These are phyloP conservation scores for Dolichallabes microphthalmus DNA, from an alignment of 2,113 vertebrate species.

Conservation along the genomic window DNA sequence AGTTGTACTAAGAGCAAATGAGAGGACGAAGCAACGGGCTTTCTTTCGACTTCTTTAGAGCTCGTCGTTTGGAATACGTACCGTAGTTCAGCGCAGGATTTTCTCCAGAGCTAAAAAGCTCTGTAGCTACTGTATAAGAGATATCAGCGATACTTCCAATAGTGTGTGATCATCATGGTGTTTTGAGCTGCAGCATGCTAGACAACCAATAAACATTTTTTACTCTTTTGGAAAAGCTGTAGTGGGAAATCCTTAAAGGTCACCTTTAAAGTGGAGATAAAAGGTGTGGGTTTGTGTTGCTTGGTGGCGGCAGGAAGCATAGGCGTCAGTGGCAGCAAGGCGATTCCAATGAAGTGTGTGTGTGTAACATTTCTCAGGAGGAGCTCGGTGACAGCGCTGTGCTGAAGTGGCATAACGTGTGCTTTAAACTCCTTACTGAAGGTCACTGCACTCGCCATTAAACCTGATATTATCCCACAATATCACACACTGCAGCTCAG, in stretches of 20 bases:
- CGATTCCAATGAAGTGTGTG: neutral
- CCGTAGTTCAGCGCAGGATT: neutral
- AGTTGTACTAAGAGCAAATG: conserved; percentile 32
- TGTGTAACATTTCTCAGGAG: neutral
- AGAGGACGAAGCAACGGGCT: conserved; percentile 14
- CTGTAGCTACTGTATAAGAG: too few relatives aligned
- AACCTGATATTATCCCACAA: neutral
- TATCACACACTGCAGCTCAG: neutral
- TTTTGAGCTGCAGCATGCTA: neutral
- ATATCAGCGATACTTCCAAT: neutral
- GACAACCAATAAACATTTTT: neutral
- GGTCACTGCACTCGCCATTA: neutral
- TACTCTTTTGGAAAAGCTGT: neutral
- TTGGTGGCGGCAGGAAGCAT: neutral
- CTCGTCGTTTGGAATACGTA: neutral
- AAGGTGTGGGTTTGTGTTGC: neutral
- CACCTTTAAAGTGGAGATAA: neutral
- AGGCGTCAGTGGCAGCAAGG: neutral
- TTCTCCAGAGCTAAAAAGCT: neutral
- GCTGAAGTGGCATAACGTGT: neutral
- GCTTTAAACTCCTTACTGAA: neutral
- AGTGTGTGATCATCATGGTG: neutral
- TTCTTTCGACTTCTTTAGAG: neutral
- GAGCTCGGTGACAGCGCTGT: neutral
- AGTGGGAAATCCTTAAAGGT: neutral